Conservation (phyloP, 2,113 vertebrate genomes). For the Cisticola juncidis region DNA sequence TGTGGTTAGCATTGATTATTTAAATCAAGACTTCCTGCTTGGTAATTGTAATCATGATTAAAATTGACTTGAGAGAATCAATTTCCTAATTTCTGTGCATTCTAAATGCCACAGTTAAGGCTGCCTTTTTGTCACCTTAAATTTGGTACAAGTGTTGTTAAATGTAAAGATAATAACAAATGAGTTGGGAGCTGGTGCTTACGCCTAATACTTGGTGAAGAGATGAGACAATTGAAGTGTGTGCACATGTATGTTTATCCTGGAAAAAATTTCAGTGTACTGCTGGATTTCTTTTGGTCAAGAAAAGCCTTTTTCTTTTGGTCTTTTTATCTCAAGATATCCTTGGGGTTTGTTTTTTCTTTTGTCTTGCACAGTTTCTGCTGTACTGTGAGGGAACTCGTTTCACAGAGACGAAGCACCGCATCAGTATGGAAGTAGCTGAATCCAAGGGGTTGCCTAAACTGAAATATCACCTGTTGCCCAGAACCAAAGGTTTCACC, state of each 20-base stretch:
- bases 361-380: constrained; percentile 81
- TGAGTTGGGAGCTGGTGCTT: background rate
- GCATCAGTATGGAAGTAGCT: constrained; percentile 97
- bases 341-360: background rate
- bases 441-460: constrained; percentile 91
- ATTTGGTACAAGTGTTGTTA: background rate
- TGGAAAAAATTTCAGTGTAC: background rate
- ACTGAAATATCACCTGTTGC: constrained; percentile 94
- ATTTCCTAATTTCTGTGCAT: background rate
- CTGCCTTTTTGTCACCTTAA: background rate
- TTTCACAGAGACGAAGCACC: constrained; percentile 96
- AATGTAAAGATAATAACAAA: background rate
- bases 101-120: background rate
- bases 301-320: too few species aligned
- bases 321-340: background rate
- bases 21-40: constrained; percentile 48
- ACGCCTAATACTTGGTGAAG: background rate
- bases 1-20: constrained; percentile 6
- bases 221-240: background rate
- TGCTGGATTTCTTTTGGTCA: background rate
- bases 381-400: constrained; percentile 97
- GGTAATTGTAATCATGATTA: constrained; percentile 49
- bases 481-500: constrained; percentile 97
- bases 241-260: background rate
- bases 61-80: constrained; percentile 29